Base-by-base conservation (phyloP, 2,888 invertebrate genomes). In the Seira musarum region DNA sequence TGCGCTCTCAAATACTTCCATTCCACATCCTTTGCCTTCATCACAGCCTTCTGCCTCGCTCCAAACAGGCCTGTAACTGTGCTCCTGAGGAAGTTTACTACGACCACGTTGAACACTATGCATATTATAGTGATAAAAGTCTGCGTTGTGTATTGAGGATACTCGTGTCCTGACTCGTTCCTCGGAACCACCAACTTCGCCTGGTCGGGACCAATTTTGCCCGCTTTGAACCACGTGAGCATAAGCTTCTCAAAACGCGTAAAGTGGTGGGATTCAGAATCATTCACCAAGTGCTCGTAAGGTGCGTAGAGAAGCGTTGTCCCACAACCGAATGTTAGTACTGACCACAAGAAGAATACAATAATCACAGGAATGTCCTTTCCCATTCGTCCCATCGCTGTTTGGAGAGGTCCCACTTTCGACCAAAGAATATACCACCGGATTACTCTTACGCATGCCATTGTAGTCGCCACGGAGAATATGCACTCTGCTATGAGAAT, bases 1-100 rank as follows among this genome's bases (percentile, higher is more conserved):
- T 89, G 40, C 40, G 40, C 60, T 30, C 60, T 49, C 0, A 93
- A 93, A 87, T 93, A 94, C 24, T 93, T 93, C 94, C 94, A 94
- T 87, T 94, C 94, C 1, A 92, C 91, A 85, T 93, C 92, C 40
- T 72, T 64, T 3, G 64, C 72, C 10, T 72, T 19, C 17, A 40
- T 40, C 40, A 40, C 40, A 40, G 40, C 40, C 40, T 40, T 40
- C 6, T 40, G 40, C 40, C 6, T 40, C 6, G 40, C 6, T 40
- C 40, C 40, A 40, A 40, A 40, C 6, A 40, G 40, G 13, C 40
- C 40, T 6, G 40, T 40, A 13, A 40, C 40, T 8, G 40, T 40
- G 13, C 40, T 40, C 40, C 40, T 6, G 13, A 40, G 40, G 13
- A 40, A 40, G 40, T 40, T 40, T 40, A 13, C 40, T 13, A 6